Evolutionary conservation across 2,888 invertebrate species (phyloP), one percentile per base, ranked within the genome.

Genomic region (Mongoloraphidia duomilia): DNA sequence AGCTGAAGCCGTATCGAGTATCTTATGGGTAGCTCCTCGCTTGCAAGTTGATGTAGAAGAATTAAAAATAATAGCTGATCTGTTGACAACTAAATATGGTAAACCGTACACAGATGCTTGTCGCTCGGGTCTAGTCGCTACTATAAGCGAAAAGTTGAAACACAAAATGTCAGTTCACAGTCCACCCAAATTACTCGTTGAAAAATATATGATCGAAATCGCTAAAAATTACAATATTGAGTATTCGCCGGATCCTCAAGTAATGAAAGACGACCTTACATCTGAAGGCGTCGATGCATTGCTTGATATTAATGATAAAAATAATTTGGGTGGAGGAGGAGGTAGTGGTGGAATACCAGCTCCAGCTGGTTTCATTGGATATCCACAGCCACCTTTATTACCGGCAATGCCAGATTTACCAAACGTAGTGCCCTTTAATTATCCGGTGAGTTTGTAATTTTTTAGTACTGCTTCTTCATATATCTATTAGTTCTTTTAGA

Each of bases 11-110:
- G 89, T 99, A 51, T 90, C 94, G 1, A 94, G 87, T 58, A 71
- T 96, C n/a, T 80, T 99, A 53, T 98, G 98, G 98, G 93, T 91
- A 1, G 87, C 96, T 10, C 96, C 97, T 0, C 77, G 97, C 44
- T 74, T 98, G 61, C 88, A 87, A 60, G 81, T 86, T 37, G 91
- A 91, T 68, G 74, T 89, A 42, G 58, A 77, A 69, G 83, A 84
- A 64, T 65, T 84, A 3, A 83, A 82, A 69, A 72, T 89, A 1
- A 86, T 98, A 58, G 79, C 88, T 1, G 95, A 97, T 58, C 80
- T 95, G 54, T 72, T 98, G 47, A 79, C 86, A 17, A 74, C 80
- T 4, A 96, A 98, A 66, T 99, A 96, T 70, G 96, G 97, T 0
- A 91, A 88, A 61, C 84, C 85, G 50, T 98, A 90, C 71, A 87